Percentiles rank a stretch among this genome's conserved stretches.
Conservation (phyloP, 2,113 vertebrate genomes). For the Caranx melampygus region DNA sequence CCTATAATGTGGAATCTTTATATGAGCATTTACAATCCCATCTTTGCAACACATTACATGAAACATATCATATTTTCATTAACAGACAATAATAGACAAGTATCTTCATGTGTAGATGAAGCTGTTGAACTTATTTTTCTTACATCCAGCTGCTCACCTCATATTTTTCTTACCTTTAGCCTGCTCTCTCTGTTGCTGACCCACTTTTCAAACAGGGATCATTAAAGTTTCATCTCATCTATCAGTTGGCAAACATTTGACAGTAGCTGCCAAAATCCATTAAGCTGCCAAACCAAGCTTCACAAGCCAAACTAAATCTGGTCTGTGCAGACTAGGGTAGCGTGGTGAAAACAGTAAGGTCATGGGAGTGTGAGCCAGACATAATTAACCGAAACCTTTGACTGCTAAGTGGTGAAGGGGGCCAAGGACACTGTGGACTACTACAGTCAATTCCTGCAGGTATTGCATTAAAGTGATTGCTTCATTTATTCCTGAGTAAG, state of each 20-base stretch:
- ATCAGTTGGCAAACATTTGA: conserved; percentile 73
- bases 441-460: conserved; percentile 48
- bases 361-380: conserved; percentile 35
- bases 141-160: conserved; percentile 33
- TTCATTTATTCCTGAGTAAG: conserved; percentile 54
- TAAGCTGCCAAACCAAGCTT: conserved; percentile 61
- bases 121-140: conserved; percentile 8
- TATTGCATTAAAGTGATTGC: conserved; percentile 56
- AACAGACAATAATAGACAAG: too few relatives aligned
- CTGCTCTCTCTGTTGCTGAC: conserved; percentile 59
- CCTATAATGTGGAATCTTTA: conserved; percentile 35
- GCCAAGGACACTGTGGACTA: conserved; percentile 39
- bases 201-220: conserved; percentile 67
- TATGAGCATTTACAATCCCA: conserved; percentile 22
- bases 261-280: conserved; percentile 71
- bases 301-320: conserved; percentile 56
- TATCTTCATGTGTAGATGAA: not conserved
- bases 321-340: conserved; percentile 39
- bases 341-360: conserved; percentile 46
- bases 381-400: conserved; percentile 53
- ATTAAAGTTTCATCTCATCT: conserved; percentile 76
- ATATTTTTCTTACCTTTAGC: conserved; percentile 11
- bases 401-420: conserved; percentile 10
- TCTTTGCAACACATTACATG: conserved; percentile 1
- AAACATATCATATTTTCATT: conserved; percentile 7